Evolutionary conservation across 2,113 vertebrate species (phyloP).

Genomic region (Bothrops jararaca): DNA sequence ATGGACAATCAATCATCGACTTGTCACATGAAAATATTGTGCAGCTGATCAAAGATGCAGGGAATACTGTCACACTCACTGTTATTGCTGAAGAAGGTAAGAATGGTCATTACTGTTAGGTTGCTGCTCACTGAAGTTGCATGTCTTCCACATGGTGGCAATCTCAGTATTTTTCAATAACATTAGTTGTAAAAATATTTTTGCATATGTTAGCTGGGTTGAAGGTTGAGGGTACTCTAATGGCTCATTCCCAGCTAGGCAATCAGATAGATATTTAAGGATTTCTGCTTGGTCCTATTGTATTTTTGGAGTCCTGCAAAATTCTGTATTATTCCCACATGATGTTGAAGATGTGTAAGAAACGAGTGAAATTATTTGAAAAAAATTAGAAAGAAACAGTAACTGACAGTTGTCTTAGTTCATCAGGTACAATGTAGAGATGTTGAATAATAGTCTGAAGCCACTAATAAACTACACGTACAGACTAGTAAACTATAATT

Average conservation of each 20-base stretch:
- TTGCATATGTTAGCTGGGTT: neutral
- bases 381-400: neutral
- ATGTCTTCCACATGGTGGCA: neutral
- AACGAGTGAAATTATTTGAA: neutral
- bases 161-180: neutral
- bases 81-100: constrained; percentile 93
- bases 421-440: neutral
- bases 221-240: neutral
- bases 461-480: neutral
- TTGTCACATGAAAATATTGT: constrained; percentile 94
- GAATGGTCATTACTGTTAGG: neutral
- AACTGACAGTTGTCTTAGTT: neutral
- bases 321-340: neutral
- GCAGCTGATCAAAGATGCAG: constrained; percentile 96
- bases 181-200: neutral
- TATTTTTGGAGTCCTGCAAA: neutral
- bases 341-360: neutral
- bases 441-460: neutral
- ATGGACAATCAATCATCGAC: constrained; percentile 87
- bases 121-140: neutral
- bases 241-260: neutral
- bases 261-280: neutral
- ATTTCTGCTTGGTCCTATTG: neutral
- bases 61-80: constrained; percentile 85
- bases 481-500: neutral